Percentiles rank a stretch among this genome's conserved stretches.
Evolutionary conservation across 2,797 vertebrate species (phyloP).

Genomic region (Eulemur mongoz): DNA sequence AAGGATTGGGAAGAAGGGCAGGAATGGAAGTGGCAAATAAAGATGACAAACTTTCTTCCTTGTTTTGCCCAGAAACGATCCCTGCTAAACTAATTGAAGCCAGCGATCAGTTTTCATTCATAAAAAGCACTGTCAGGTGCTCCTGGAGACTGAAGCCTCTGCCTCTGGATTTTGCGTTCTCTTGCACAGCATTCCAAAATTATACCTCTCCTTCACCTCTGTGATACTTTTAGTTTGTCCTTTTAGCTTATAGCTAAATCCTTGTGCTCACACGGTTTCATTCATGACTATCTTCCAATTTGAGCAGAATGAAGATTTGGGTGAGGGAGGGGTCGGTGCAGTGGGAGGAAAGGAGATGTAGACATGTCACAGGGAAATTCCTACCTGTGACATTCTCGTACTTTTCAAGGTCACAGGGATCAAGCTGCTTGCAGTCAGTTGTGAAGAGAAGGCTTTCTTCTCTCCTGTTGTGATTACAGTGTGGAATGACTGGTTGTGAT

Average conservation of each 20-base stretch:
- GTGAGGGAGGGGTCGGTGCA: neutral
- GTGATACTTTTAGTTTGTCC: neutral
- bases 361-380: neutral
- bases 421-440: slow-evolving; percentile 4
- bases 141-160: neutral
- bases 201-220: neutral
- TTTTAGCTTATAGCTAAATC: slow-evolving; percentile 4
- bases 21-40: neutral
- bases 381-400: neutral
- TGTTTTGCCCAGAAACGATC: neutral
- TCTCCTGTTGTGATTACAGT: neutral
- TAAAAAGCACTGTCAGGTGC: neutral
- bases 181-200: neutral
- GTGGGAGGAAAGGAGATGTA: neutral
- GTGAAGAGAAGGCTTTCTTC: slow-evolving; percentile 24
- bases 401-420: slow-evolving; percentile 30
- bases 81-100: neutral
- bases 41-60: neutral
- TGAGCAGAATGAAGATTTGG: slow-evolving; percentile 18
- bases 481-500: slow-evolving; percentile 62
- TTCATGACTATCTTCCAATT: slow-evolving; percentile 31
- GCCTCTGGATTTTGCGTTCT: neutral
- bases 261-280: neutral
- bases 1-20: neutral
- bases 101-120: neutral